Percentiles rank a stretch among this genome's conserved stretches.
These are phyloP conservation scores for Neosilurus mollespiculum DNA, from an alignment of 2,797 vertebrate genomes.

Conservation along the genomic window DNA sequence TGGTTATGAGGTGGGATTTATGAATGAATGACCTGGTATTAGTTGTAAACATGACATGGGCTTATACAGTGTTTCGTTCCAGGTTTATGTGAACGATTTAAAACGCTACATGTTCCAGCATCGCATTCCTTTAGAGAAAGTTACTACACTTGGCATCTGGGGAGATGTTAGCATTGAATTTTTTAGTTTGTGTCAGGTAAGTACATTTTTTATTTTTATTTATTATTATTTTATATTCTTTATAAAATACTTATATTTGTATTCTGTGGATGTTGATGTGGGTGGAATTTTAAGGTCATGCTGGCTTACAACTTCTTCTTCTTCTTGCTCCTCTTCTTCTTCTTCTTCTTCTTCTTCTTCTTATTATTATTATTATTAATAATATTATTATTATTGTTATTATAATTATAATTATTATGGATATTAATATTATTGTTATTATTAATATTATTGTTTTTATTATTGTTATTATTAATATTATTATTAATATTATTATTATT, in stretches of 20 bases:
- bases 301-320: too few species aligned
- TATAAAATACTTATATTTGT: not conserved
- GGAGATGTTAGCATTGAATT: conserved; percentile 20
- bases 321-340: too few species aligned
- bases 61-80: not conserved
- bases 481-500: too few species aligned
- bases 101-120: conserved; percentile 21
- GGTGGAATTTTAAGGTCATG: not conserved
- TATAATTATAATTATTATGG: too few species aligned
- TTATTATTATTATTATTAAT: too few species aligned
- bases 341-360: too few species aligned
- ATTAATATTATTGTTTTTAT: not conserved
- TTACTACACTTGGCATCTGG: not conserved
- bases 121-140: conserved; percentile 34
- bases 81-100: conserved; percentile 37
- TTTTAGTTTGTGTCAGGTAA: conserved; percentile 27
- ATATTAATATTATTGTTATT: too few species aligned
- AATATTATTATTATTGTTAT: too few species aligned
- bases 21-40: not conserved
- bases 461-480: too few species aligned
- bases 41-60: too few species aligned
- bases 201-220: not conserved
- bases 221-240: too few species aligned
- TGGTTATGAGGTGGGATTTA: conserved; percentile 30
- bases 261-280: not conserved